Base-by-base conservation (phyloP, 2,797 vertebrate genomes). In the Denticeps clupeoides region DNA sequence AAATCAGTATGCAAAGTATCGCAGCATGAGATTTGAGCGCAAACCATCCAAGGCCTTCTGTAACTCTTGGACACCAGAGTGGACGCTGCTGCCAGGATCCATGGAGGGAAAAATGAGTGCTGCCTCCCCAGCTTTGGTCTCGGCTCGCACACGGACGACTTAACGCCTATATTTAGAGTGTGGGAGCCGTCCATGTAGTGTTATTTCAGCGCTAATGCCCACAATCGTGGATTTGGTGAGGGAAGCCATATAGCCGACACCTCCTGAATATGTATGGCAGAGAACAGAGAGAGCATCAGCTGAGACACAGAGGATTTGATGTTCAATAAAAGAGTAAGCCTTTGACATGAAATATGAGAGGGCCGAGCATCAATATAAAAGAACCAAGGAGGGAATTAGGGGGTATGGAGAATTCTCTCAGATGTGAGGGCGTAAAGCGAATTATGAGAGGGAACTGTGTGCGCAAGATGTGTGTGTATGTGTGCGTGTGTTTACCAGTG, bases 261-360 rank as follows among this genome's bases (percentile, higher is more conserved):
- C 72, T 80, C 54, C 68, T 83, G 78, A 82, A 82, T 80, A 82
- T 84, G 79, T 73, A 80, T 79, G 74, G 46, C 16, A 21, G 44
- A 42, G 32, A 55, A 55, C 47, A 61, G 55, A 77, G 68, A 72
- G 67, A 74, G 69, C 51, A 47, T 62, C 69, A 71, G 67, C 64
- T 63, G 54, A 72, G 79, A 79, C 77, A 70, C 74, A 71, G 69
- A 77, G 80, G 79, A 83, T 81, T 83, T 83, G 79, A 81, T 81
- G 78, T 83, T 80, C 81, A 83, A 83, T 83, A 82, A 82, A 78
- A 80, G 64, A 80, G 66, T 78, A 76, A 79, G 69, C 78, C 79
- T 82, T 82, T 82, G 82, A 82, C 81, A 82, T 79, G 71, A 77
- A 78, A 79, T 78, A 74, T 70, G 75, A 81, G 75, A 63, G 53